phyloP scores from a whole-genome alignment of 1,140 invertebrate species.

The Pollicipes pollicipes region DNA sequence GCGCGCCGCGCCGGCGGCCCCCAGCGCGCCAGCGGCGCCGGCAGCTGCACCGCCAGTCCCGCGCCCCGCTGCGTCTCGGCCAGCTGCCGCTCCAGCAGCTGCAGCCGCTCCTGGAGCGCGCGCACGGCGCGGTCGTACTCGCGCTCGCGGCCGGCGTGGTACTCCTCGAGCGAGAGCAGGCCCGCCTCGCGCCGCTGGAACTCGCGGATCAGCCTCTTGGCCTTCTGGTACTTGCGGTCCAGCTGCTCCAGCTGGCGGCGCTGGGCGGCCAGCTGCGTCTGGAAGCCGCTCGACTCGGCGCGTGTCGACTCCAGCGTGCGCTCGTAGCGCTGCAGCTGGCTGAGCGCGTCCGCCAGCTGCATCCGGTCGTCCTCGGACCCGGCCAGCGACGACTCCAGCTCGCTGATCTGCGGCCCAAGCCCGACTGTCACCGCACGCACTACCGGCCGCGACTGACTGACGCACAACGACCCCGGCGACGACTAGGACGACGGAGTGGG shows the following conservation, averaged over 20 bases:
- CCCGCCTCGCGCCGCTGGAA: constrained; percentile 57
- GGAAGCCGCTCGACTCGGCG: constrained; percentile 49
- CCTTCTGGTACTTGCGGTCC: constrained; percentile 78
- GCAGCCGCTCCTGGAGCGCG: constrained; percentile 4
- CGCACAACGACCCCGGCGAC: no score
- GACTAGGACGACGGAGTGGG: no score
- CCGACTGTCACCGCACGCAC: no score
- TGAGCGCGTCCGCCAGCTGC: constrained; percentile 50
- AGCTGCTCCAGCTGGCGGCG: constrained; percentile 38
- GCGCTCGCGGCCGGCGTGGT: constrained; percentile 62
- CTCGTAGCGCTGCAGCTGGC: constrained; percentile 49
- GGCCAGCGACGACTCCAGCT: constrained; percentile 54
- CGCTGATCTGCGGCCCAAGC: constrained; percentile 67
- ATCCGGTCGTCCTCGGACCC: constrained; percentile 47
- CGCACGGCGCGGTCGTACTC: constrained; percentile 51
- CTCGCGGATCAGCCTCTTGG: constrained; percentile 61
- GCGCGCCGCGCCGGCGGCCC: no score
- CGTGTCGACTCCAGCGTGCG: constrained; percentile 39
- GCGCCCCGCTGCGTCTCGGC: constrained; percentile 68
- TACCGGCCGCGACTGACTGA: no score
- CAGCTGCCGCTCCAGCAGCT: constrained; percentile 46
- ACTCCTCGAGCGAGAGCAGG: constrained; percentile 53
- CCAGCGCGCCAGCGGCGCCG: constrained; percentile 26
- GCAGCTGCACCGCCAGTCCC: constrained; percentile 60
- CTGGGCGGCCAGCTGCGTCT: constrained; percentile 51